Conservation (phyloP, 2,888 invertebrate species). For the Crossocerus cetratus region DNA sequence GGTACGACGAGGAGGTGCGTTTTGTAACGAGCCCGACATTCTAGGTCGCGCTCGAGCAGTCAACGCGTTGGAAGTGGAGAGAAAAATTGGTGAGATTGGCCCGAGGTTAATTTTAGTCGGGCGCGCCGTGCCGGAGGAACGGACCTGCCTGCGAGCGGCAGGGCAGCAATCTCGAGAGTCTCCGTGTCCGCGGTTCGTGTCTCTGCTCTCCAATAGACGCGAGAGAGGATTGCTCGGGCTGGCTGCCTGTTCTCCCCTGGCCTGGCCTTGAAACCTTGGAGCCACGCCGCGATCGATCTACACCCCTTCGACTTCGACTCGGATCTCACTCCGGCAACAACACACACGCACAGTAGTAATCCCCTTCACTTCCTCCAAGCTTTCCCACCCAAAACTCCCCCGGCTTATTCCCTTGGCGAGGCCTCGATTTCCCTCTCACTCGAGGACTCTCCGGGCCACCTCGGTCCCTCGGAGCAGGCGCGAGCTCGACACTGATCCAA, state of each 20-base stretch:
- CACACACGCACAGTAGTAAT: conserved; percentile 3
- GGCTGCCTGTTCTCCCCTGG: too few species aligned
- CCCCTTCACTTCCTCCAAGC: neutral
- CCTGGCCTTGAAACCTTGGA: conserved; percentile 42
- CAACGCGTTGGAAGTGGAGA: conserved; percentile 15
- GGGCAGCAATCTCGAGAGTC: conserved; percentile 26
- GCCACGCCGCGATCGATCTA: conserved; percentile 42
- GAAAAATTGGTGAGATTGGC: conserved; percentile 46
- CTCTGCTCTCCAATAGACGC: conserved; percentile 12
- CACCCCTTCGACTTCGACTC: conserved; percentile 11
- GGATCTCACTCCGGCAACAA: neutral
- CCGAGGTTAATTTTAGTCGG: conserved; percentile 46
- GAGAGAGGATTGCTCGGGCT: too few species aligned
- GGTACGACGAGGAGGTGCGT: neutral
- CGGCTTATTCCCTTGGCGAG: too few species aligned
- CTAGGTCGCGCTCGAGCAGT: conserved; percentile 13
- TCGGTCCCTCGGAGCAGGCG: too few species aligned
- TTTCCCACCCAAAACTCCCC: conserved; percentile 12
- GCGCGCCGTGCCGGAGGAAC: conserved; percentile 13
- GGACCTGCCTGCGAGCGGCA: conserved; percentile 31
- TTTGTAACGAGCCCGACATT: conserved; percentile 1
- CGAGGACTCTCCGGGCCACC: too few species aligned
- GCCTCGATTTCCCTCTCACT: too few species aligned
- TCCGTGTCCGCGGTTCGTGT: conserved; percentile 3
- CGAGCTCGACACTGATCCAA: too few species aligned